phyloP scores from a whole-genome alignment of 2,888 invertebrate genomes.

The Cistogaster globosa region DNA sequence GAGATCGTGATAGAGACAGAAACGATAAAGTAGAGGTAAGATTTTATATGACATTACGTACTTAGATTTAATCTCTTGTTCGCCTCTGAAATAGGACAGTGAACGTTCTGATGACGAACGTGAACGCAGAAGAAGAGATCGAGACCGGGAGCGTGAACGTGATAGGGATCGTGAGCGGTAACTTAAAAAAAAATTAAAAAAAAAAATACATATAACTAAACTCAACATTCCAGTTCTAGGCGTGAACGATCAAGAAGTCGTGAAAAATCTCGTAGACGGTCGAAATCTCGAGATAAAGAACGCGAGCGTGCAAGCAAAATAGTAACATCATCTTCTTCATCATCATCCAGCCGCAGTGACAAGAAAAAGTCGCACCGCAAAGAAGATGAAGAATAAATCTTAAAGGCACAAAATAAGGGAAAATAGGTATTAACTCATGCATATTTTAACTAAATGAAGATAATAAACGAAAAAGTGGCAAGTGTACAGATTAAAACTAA shows the following conservation, averaged over 20 bases:
- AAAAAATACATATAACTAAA: neutral
- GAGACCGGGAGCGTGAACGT: slow-evolving; percentile 78
- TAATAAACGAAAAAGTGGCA: neutral
- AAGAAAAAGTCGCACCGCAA: slow-evolving; percentile 89
- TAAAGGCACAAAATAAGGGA: neutral
- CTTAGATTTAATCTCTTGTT: neutral
- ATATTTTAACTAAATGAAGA: neutral
- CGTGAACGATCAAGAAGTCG: slow-evolving; percentile 86
- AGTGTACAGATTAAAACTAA: neutral
- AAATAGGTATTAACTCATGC: neutral
- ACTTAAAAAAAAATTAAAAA: no score
- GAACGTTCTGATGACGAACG: slow-evolving; percentile 77
- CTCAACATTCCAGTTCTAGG: slow-evolving; percentile 73
- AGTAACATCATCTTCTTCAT: slow-evolving; percentile 60
- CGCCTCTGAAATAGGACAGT: slow-evolving; percentile 66
- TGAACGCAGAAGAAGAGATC: slow-evolving; percentile 77
- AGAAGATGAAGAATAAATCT: slow-evolving; percentile 87
- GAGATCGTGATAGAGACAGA: slow-evolving; percentile 82
- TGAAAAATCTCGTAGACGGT: slow-evolving; percentile 87
- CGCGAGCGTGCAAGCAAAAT: slow-evolving; percentile 82
- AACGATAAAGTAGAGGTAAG: slow-evolving; percentile 70
- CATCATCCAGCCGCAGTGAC: slow-evolving; percentile 82
- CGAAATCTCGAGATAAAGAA: slow-evolving; percentile 85
- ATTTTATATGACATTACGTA: neutral
- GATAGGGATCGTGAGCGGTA: slow-evolving; percentile 79